phyloP scores from a whole-genome alignment of 2,113 vertebrate genomes.

The Cyprinodon variegatus region DNA sequence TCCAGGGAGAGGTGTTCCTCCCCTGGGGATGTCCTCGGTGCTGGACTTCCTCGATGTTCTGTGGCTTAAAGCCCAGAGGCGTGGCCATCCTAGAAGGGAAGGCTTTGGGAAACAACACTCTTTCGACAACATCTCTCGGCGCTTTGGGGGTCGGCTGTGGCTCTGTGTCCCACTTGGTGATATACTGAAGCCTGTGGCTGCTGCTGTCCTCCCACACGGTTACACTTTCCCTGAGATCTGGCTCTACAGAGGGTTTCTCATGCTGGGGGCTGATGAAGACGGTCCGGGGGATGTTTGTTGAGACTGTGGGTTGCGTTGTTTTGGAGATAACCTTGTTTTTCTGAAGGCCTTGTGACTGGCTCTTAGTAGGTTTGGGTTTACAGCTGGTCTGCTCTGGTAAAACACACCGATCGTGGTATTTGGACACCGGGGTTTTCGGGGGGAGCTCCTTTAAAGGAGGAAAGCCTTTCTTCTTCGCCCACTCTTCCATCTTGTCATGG shows the following conservation, averaged over 20 bases:
- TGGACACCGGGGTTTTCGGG: conserved; percentile 13
- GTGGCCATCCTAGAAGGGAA: conserved; percentile 62
- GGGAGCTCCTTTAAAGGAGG: conserved; percentile 21
- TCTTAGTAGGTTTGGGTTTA: conserved; percentile 1
- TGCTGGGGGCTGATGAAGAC: conserved; percentile 46
- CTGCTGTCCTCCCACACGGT: conserved; percentile 27
- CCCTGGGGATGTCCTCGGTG: conserved; percentile 21
- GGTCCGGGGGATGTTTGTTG: conserved; percentile 36
- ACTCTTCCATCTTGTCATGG: conserved; percentile 43
- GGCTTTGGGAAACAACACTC: conserved; percentile 64
- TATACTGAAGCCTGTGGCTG: conserved; percentile 29
- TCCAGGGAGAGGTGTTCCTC: conserved; percentile 62
- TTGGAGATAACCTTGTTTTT: conserved; percentile 19
- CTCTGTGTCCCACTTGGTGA: conserved; percentile 45
- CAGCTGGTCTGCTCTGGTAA: neutral
- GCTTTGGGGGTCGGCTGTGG: conserved; percentile 46
- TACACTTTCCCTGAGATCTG: conserved; percentile 54
- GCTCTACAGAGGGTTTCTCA: conserved; percentile 15
- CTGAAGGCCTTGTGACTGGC: neutral
- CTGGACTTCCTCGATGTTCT: conserved; percentile 52
- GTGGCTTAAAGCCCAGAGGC: conserved; percentile 42
- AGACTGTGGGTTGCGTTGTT: conserved; percentile 15
- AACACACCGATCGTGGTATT: conserved; percentile 52
- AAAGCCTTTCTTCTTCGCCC: conserved; percentile 64
- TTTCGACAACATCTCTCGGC: conserved; percentile 62